Conservation (phyloP, 1,140 invertebrate species). For the Dufourea novaeangliae region DNA sequence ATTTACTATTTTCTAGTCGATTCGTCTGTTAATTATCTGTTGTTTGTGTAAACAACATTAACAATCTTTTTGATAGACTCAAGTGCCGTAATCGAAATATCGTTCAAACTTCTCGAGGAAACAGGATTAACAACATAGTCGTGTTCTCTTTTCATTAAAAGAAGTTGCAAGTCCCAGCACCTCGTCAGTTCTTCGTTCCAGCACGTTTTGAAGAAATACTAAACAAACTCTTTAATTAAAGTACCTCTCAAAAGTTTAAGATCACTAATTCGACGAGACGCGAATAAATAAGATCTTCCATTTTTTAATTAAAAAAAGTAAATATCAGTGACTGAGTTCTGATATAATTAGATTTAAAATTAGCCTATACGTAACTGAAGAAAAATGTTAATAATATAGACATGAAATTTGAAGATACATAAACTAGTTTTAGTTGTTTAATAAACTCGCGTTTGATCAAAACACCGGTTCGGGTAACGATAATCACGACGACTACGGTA, state of each 20-base stretch:
- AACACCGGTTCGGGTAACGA: neutral
- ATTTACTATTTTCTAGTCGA: neutral
- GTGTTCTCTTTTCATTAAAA: neutral
- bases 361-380: too few relatives aligned
- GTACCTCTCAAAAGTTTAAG: neutral
- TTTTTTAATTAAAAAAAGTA: neutral
- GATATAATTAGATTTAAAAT: too few relatives aligned
- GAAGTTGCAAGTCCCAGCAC: neutral
- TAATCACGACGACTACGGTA: neutral
- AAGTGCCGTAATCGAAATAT: neutral
- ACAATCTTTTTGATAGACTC: neutral
- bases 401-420: too few relatives aligned
- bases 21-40: neutral
- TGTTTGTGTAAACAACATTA: neutral
- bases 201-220: neutral
- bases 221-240: neutral
- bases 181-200: neutral
- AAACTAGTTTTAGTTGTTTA: neutral
- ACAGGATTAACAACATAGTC: neutral
- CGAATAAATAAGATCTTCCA: neutral
- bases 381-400: too few relatives aligned
- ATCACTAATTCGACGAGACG: neutral
- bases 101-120: neutral
- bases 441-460: too few relatives aligned
- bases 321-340: neutral